A percentile compares a stretch with the other conserved stretches of the same genome.
These are phyloP conservation scores for Sarcophaga carnaria DNA, from an alignment of 2,888 invertebrate genomes.

Conservation along the genomic window DNA sequence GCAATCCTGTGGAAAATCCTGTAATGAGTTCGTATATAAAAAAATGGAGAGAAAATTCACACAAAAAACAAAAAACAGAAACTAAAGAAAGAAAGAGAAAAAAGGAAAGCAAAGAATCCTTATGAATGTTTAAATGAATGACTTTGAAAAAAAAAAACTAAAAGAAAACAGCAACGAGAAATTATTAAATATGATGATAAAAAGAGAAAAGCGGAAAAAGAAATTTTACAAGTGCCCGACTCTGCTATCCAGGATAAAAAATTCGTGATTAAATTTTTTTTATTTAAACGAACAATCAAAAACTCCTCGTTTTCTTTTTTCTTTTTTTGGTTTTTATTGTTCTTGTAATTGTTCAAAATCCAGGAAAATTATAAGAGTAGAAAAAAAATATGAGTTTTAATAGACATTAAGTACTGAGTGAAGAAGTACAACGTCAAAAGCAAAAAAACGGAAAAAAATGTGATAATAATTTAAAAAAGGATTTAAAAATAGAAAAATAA, in stretches of 20 bases:
- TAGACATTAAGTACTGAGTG: slow-evolving; percentile 19
- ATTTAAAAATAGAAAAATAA: too few relatives aligned
- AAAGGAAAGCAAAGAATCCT: slow-evolving; percentile 4
- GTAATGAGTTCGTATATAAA: slow-evolving; percentile 71
- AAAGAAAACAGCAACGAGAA: slow-evolving; percentile 27
- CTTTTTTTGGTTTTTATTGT: neutral
- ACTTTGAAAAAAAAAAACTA: slow-evolving; percentile 11
- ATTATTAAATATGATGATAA: neutral
- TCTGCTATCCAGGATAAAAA: neutral
- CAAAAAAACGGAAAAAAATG: too few relatives aligned
- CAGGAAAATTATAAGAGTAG: slow-evolving; percentile 44
- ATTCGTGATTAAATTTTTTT: slow-evolving; percentile 8
- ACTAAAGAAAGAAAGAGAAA: slow-evolving; percentile 54
- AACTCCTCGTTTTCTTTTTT: neutral
- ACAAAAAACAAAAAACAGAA: too few relatives aligned
- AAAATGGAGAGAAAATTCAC: neutral
- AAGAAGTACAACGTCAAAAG: too few relatives aligned
- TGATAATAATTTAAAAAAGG: too few relatives aligned
- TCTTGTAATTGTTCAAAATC: slow-evolving; percentile 21
- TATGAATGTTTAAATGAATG: slow-evolving; percentile 42
- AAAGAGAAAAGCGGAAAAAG: slow-evolving; percentile 5
- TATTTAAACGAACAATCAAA: slow-evolving; percentile 26
- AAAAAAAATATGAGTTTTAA: slow-evolving; percentile 36
- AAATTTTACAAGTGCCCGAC: neutral
- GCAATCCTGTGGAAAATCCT: slow-evolving; percentile 73